Evolutionary conservation across 1,140 invertebrate genomes (phyloP), one percentile per base, ranked within the genome.

Genomic region (Pissodes strobi): DNA sequence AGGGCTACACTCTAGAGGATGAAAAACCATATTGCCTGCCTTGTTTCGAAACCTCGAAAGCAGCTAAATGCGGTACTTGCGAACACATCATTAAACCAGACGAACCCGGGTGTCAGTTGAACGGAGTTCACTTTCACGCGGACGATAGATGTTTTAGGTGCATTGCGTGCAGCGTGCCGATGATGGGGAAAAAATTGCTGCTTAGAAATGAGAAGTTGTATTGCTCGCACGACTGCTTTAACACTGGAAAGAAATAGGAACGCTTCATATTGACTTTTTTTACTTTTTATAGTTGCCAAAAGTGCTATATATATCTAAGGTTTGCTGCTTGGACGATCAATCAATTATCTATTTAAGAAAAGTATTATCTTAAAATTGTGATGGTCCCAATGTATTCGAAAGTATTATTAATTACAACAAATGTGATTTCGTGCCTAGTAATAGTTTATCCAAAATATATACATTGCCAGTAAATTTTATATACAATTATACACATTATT

Each of bases 41-140:
- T 17, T 94, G 92, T 75, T 93, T 90, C 75, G 87, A 92, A 72
- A 84, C 84, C 68, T 85, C 85, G 69, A 90, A 90, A 77, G 91
- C 88, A 2, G 85, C 91, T 72, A 86, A 84, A 39, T 94, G 92
- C 74, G 81, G 84, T 12, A 82, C 83, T 0, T 94, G 92, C 71
- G 79, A 83, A 5, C 80, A 84, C 22, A 82, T 87, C 1, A 94
- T 94, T 51, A 85, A 84, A 0, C 88, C 91, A 0, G 84, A 90
- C 63, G 88, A 92, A 67, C 86, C 90, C 67, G 88, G 91, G 0
- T 87, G 92, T 8, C 85, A 85, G 21, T 86, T 90, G 79, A 86
- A 87, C 58, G 73, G 69, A 38, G 83, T 89, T 21, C 87, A 91
- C 76, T 94, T 90, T 84, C 92, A 94, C 74, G 89, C 86, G 0